Conservation (phyloP, 2,888 invertebrate species). For the Scrobipalpa costella region DNA sequence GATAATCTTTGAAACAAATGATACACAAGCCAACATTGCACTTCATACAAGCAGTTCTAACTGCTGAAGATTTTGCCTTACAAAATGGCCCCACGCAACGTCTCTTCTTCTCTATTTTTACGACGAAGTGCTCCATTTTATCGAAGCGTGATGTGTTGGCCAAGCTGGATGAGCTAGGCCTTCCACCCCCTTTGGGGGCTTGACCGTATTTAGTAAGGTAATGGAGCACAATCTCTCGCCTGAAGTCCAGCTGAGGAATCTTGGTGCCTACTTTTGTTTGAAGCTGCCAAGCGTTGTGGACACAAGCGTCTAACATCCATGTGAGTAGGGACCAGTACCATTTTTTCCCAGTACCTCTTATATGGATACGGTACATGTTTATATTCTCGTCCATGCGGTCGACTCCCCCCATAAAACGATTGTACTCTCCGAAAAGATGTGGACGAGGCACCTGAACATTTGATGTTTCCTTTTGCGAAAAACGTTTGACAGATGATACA, state of each 20-base stretch:
- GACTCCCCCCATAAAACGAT: too few species aligned
- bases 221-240: slow-evolving; percentile 7
- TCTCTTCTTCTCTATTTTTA: slow-evolving; percentile 20
- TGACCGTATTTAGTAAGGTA: not conserved
- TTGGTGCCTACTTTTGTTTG: not conserved
- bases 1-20: not conserved
- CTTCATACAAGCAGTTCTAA: slow-evolving; percentile 6
- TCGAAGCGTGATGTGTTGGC: not conserved
- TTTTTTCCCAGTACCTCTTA: too few species aligned
- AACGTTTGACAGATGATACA: too few species aligned
- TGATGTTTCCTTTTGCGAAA: too few species aligned
- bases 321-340: too few species aligned
- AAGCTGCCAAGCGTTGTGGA: slow-evolving; percentile 11
- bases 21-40: not conserved
- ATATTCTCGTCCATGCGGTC: too few species aligned
- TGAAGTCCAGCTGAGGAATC: slow-evolving; percentile 14
- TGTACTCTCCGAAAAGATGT: too few species aligned
- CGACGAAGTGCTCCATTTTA: not conserved
- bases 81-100: slow-evolving; percentile 12
- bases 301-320: slow-evolving; percentile 10
- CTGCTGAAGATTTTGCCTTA: slow-evolving; percentile 14
- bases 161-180: slow-evolving; percentile 1
- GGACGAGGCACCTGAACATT: too few species aligned
- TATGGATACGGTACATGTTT: too few species aligned
- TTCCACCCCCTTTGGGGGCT: slow-evolving; percentile 3